Evolutionary conservation across 2,113 vertebrate genomes (phyloP), one percentile per base, ranked within the genome.

Genomic region (Rattus rattus): DNA sequence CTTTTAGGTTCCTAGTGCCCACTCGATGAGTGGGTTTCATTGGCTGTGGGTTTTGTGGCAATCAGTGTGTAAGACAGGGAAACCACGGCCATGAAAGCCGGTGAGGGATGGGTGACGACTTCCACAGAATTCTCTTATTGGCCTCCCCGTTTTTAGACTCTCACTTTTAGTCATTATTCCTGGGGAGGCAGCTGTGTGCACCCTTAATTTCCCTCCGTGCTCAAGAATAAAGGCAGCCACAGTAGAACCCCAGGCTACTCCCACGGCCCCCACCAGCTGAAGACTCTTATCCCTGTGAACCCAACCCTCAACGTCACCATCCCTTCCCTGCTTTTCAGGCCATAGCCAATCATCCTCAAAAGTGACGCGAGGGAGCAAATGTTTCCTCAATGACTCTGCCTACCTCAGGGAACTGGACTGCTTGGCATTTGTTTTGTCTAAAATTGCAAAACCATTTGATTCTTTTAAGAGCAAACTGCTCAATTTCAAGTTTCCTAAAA

Each of bases 391-490:
- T 7, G 52, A 28, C 17, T 79, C 39, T 7, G 1, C 11, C 0
- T 43, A 54, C 6, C 2, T 28, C n/a, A 76, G n/a, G 19, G 56
- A 90, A 36, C 10, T 14, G 22, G 43, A 49, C 17, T 70, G 20
- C 7, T 54, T 88, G 12, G 19, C 49, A 17, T 75, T 73, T 88
- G 36, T 93, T 91, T 93, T 52, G 87, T 65, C 67, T 90, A 83
- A 84, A 61, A 56, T 91, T 95, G 49, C 72, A 20, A 2, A 52
- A 73, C 5, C 49, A 43, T 75, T 95, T 88, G 95, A 43, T 94
- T 65, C 14, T 43, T 84, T 63, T 63, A 63, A 84, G 7, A 63
- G 1, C 13, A 63, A 80, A 77, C 7, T 89, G 16, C 17, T 59
- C 54, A 14, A 10, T 83, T 59, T 39, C 30, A 36, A 10, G 7